Base-by-base conservation (phyloP, 2,888 invertebrate genomes). In the Nysson spinosus region DNA sequence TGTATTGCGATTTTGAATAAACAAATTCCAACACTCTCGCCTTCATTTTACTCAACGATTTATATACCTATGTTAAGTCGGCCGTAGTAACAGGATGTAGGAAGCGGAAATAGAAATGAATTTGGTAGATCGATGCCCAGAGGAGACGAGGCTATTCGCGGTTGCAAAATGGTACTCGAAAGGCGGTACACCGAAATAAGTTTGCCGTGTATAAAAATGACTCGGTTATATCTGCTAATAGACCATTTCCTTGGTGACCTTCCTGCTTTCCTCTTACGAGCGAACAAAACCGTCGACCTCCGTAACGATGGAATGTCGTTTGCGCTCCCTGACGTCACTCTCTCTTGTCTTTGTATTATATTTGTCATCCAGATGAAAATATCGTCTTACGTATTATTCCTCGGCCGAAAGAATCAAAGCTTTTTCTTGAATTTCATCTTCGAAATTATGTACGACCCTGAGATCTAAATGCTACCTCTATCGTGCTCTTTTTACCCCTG, bases 311-410 rank as follows among this genome's bases (percentile, higher is more conserved):
- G 56, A 51, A 26, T 40, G 51, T 52, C 66, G 32, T 28, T 51
- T 26, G 19, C 19, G 64, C 54, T 61, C 44, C 19, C 47, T 64
- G 65, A 65, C 65, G 66, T 66, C 66, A 66, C 34, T 16, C 34
- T 32, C 11, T 54, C 50, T 44, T 6, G 4, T 7, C 44, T 64
- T 42, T 47, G 16, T n/a, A n/a, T n/a, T n/a, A n/a, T n/a, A n/a
- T 64, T 64, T 52, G 57, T 51, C 65, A 57, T 56, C 42, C 62
- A 7, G 49, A 57, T 66, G 47, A 52, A 66, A 66, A 66, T 64
- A 66, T 28, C 65, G 14, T 44, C 56, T 63, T 50, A 65, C 64
- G 56, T 17, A 9, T 22, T 22, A 4, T 6, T 20, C 17, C 20
- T 32, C 16, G 6, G 2, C 5, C 1, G 37, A 20, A 30, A n/a